Conservation (phyloP, 1,140 invertebrate species). For the Pogonomyrmex californicus region DNA sequence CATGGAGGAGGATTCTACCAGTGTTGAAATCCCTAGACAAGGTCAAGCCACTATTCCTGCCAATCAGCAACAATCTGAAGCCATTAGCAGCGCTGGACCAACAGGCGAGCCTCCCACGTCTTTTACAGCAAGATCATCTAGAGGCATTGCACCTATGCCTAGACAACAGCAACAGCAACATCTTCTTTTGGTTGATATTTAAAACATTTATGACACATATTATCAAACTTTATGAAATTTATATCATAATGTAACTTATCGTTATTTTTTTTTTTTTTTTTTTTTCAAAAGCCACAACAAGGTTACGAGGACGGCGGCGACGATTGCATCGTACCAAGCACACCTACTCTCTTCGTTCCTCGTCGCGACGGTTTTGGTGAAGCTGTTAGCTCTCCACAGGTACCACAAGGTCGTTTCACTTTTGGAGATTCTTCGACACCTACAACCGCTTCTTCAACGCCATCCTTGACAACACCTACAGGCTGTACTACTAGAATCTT, state of each 20-base stretch:
- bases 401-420: constrained; percentile 91
- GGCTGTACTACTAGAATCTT: constrained; percentile 79
- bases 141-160: constrained; percentile 84
- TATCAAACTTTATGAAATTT: constrained; percentile 14
- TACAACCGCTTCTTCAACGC: constrained; percentile 80
- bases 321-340: constrained; percentile 96
- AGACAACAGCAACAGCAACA: constrained; percentile 84
- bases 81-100: constrained; percentile 88
- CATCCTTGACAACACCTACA: constrained; percentile 76
- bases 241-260: not conserved
- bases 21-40: constrained; percentile 88
- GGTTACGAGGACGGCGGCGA: constrained; percentile 92
- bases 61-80: constrained; percentile 86
- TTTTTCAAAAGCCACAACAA: constrained; percentile 81
- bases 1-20: constrained; percentile 88
- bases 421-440: constrained; percentile 89
- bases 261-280: constrained; percentile 60
- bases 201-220: not conserved
- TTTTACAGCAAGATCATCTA: constrained; percentile 82
- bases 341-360: constrained; percentile 94
- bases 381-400: constrained; percentile 95
- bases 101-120: constrained; percentile 86
- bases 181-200: constrained; percentile 82
- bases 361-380: constrained; percentile 95
- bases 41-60: constrained; percentile 76